phyloP scores from a whole-genome alignment of 1,140 invertebrate genomes.

The Stratiolaelaps scimitus region DNA sequence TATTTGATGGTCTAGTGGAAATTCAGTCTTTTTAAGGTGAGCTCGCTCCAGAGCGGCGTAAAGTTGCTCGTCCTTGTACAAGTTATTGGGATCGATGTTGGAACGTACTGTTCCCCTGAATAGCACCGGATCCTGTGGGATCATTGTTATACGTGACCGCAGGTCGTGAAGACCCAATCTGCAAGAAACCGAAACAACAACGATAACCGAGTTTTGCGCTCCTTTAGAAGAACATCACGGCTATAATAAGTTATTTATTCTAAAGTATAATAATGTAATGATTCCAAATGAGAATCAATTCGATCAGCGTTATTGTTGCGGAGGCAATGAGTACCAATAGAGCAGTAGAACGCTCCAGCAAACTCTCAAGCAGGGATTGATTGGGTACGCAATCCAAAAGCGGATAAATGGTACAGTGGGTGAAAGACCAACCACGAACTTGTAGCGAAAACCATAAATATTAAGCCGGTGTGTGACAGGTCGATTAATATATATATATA shows the following conservation, averaged over 20 bases:
- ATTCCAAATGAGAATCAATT: slow-evolving; percentile 66
- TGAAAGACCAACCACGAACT: too few relatives aligned
- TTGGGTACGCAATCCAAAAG: too few relatives aligned
- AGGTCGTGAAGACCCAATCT: slow-evolving; percentile 43
- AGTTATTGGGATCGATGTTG: slow-evolving; percentile 42
- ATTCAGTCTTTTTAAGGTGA: slow-evolving; percentile 61
- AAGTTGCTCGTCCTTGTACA: slow-evolving; percentile 59
- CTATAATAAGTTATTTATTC: too few relatives aligned
- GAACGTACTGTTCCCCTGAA: slow-evolving; percentile 62
- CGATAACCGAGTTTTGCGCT: not conserved
- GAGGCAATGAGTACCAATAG: too few relatives aligned
- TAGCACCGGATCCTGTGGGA: slow-evolving; percentile 55
- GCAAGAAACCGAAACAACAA: slow-evolving; percentile 39
- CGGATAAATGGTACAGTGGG: too few relatives aligned
- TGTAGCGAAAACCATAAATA: too few relatives aligned
- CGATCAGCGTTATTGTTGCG: too few relatives aligned
- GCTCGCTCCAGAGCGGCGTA: slow-evolving; percentile 66
- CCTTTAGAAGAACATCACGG: too few relatives aligned
- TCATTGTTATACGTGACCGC: slow-evolving; percentile 45
- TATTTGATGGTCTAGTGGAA: slow-evolving; percentile 45
- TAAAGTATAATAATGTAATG: slow-evolving; percentile 56
- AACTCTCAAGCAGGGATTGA: too few relatives aligned
- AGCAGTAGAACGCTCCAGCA: too few relatives aligned
- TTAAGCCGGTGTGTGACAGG: too few relatives aligned
- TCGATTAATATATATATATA: too few relatives aligned